These are phyloP conservation scores for Premnoplex brunnescens DNA, from an alignment of 2,797 vertebrate genomes.

Conservation along the genomic window DNA sequence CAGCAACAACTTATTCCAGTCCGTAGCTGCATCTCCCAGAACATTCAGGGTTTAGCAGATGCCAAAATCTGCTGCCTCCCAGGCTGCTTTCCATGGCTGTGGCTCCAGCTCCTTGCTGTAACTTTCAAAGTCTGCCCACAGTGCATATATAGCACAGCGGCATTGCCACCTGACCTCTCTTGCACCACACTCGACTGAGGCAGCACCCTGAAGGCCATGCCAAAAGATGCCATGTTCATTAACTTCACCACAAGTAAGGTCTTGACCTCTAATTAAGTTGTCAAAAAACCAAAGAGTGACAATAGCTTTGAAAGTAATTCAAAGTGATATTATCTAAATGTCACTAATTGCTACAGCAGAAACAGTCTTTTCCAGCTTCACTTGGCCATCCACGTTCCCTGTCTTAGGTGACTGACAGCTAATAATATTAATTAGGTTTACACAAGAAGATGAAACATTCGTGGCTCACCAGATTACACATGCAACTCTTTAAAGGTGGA, in stretches of 20 bases:
- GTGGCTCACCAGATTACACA: background rate
- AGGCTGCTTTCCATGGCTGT: background rate
- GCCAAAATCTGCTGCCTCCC: background rate
- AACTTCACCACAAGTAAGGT: slow-evolving; percentile 7
- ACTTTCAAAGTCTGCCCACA: background rate
- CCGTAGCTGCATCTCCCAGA: background rate
- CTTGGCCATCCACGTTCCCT: background rate
- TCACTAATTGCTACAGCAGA: slow-evolving; percentile 9
- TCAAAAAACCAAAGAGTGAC: background rate
- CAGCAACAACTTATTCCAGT: background rate
- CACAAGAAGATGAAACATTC: background rate
- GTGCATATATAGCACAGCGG: fast-evolving
- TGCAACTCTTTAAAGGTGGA: background rate
- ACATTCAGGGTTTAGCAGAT: background rate
- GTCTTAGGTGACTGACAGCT: background rate
- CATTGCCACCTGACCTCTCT: background rate
- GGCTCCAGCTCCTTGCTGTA: background rate
- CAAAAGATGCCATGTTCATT: slow-evolving; percentile 1
- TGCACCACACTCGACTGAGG: background rate
- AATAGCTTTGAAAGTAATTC: slow-evolving; percentile 4
- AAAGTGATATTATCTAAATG: background rate
- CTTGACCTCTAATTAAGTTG: slow-evolving; percentile 29
- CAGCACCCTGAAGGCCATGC: background rate
- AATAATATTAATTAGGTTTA: background rate
- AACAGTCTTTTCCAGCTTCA: background rate